Base-by-base conservation (phyloP, 2,888 invertebrate genomes). In the Orthosia gothica region DNA sequence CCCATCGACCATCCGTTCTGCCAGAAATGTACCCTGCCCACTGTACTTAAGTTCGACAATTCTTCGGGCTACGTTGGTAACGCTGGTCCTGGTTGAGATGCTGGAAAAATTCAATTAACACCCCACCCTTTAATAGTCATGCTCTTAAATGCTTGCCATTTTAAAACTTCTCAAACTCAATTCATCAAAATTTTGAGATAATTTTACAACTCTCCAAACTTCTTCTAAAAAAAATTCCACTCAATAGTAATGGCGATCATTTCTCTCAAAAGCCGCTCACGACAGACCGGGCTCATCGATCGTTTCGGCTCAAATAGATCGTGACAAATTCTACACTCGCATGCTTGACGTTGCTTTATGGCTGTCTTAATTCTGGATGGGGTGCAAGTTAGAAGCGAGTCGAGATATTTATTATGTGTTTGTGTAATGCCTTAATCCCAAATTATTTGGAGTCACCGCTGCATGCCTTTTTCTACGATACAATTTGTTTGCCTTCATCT, bases 281-380 rank as follows among this genome's bases (percentile, higher is more conserved):
- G 89, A 85, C 87, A 87, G 85, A 71, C 76, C 81, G 75, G 2
- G 72, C 85, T 65, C 76, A 70, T 77, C 89, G 90, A 92, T 91
- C 86, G 88, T 77, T 78, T 87, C 70, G 73, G 80, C 76, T 84
- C 88, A 90, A 93, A 93, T 91, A 86, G 89, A 81, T 85, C 92
- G 92, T 93, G 94, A 94, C 94, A 93, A 95, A 94, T 94, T 92
- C 90, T 83, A 90, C 91, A 90, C 90, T 89, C 91, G 89, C 88
- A 81, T 84, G 88, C 88, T 81, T 89, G 93, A 92, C 93, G 87
- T 92, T 94, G 93, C 94, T 94, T 94, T 94, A 94, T 94, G 87
- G 92, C 89, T 86, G 87, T 87, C 89, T 91, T 93, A 93, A 92
- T 93, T 88, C 75, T 66, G 13, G 12, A 84, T 61, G 57, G 79